Evolutionary conservation across 2,113 vertebrate genomes (phyloP), one percentile per base, ranked within the genome.

Genomic region (Carassius auratus): DNA sequence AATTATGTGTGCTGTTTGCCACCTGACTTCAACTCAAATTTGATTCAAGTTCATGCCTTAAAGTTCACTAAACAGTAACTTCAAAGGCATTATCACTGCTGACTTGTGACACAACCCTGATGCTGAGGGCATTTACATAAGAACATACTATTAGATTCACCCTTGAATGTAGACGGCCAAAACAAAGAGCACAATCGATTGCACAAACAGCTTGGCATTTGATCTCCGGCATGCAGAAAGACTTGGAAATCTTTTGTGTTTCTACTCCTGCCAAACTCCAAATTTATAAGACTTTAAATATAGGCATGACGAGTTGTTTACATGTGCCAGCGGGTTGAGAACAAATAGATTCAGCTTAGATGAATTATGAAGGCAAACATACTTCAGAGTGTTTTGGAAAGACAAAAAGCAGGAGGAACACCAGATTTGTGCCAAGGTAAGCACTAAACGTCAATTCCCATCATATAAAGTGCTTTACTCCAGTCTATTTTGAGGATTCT

Each of bases 191-290:
- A 23, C 19, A 7, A 19, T 61, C n/a, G 13, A 42, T 79, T n/a
- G 59, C n/a, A 62, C 78, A 64, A 64, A 64, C 59, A 80, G 59
- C 78, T 64, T 80, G 78, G 36, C 59, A 64, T 80, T 80, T 80
- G 21, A 48, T 64, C 78, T 45, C 36, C 4, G 57, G 57, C 57
- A 45, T 62, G 57, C n/a, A 4, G 33, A 36, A 8, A 42, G 42
- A 48, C 42, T 74, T 74, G 59, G 59, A 64, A 10, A 26, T 26
- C 13, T 45, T 79, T 61, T 80, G 38, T 64, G 36, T 23, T 64
- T 80, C 78, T 80, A 9, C 59, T 9, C 4, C 38, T 26, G 71
- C 42, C 71, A 74, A 74, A 26, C 42, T n/a, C 71, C 1, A 0
- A 48, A 14, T 74, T 74, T 74, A 23, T 14, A 74, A 26, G 59